Evolutionary conservation across 2,113 vertebrate species (phyloP).

Genomic region (Coreoperca whiteheadi): DNA sequence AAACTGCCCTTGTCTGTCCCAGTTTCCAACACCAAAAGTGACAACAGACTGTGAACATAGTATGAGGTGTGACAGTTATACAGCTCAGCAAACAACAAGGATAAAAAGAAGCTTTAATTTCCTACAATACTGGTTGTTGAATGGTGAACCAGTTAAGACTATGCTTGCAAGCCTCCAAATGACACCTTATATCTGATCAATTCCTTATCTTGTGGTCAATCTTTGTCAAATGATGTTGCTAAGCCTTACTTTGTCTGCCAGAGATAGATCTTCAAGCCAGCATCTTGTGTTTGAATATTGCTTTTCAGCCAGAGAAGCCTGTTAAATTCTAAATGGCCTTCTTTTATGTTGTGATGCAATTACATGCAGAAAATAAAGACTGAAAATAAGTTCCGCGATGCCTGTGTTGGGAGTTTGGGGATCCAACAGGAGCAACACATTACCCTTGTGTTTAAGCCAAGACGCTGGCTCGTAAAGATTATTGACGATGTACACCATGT

Average conservation of each 20-base stretch:
- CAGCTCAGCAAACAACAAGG: conserved; percentile 41
- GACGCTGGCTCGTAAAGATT: conserved; percentile 65
- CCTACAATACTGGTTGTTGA: neutral
- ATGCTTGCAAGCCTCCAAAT: neutral
- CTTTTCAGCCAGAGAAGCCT: conserved; percentile 13
- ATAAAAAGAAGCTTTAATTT: conserved; percentile 31
- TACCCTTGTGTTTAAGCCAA: conserved; percentile 61
- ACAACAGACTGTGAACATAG: conserved; percentile 40
- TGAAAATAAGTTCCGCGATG: conserved; percentile 35
- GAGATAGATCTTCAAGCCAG: neutral
- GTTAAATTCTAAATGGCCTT: conserved; percentile 16
- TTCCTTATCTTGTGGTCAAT: neutral
- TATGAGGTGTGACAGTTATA: conserved; percentile 39
- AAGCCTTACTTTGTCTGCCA: neutral
- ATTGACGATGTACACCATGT: conserved; percentile 68
- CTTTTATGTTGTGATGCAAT: conserved; percentile 49
- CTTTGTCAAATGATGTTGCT: neutral
- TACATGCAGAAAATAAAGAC: conserved; percentile 41
- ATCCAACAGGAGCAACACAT: conserved; percentile 55
- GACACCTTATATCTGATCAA: neutral
- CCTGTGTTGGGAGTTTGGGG: conserved; percentile 25
- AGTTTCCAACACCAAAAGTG: conserved; percentile 34
- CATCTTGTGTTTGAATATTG: conserved; percentile 23
- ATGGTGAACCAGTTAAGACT: conserved; percentile 6
- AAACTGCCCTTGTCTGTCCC: conserved; percentile 45